phyloP scores from a whole-genome alignment of 2,113 vertebrate genomes.

The Fregetta grallaria region DNA sequence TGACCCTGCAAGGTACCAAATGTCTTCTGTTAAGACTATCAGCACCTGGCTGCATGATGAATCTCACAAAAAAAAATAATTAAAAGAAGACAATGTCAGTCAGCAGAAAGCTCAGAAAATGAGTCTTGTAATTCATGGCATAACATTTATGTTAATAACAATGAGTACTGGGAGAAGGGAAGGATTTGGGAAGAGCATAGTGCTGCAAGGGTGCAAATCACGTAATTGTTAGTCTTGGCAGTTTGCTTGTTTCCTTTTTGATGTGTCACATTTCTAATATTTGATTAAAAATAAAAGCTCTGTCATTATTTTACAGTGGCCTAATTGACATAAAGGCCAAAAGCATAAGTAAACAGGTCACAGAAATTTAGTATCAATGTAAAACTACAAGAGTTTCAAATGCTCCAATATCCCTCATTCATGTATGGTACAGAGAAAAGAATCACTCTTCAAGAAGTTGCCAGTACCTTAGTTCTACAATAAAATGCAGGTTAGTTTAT shows the following conservation, averaged over 20 bases:
- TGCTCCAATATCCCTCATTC: background rate
- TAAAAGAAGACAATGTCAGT: background rate
- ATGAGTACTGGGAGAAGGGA: background rate
- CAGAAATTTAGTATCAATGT: background rate
- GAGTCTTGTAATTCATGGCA: background rate
- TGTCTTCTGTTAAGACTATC: background rate
- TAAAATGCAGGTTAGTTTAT: background rate
- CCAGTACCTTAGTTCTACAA: background rate
- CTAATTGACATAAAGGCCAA: background rate
- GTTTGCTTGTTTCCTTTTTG: background rate
- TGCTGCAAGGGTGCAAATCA: background rate
- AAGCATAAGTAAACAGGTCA: background rate
- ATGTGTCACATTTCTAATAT: background rate
- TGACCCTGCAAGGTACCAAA: background rate
- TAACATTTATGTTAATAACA: background rate
- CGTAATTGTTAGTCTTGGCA: background rate
- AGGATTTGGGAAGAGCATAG: background rate
- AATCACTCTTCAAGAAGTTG: background rate
- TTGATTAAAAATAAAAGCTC: background rate
- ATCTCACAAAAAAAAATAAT: fast-evolving
- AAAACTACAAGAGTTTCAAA: background rate
- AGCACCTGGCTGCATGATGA: background rate
- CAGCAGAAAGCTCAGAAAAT: background rate
- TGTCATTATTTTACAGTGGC: background rate
- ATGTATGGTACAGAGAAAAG: background rate